Evolutionary conservation across 2,113 vertebrate species (phyloP).

Genomic region (Abramis brama): DNA sequence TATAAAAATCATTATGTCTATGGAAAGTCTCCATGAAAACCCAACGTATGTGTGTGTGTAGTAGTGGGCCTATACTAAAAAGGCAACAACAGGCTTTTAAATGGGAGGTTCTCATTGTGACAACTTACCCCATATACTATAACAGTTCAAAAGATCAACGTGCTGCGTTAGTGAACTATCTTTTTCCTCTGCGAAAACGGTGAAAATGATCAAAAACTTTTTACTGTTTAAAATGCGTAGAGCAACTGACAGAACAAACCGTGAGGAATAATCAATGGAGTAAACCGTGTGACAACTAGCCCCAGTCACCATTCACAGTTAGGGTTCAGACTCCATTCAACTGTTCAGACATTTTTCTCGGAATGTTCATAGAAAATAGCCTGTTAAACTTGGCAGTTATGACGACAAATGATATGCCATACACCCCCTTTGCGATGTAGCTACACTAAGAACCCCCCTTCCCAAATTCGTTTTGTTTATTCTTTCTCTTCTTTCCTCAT

Average conservation of each 20-base stretch:
- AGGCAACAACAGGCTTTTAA: not conserved
- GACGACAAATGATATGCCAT: conserved; percentile 20
- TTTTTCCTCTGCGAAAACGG: not conserved
- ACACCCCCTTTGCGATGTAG: not conserved
- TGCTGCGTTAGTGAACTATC: too few relatives aligned
- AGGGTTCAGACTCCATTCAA: too few relatives aligned
- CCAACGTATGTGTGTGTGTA: too few relatives aligned
- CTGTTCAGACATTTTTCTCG: conserved; percentile 12
- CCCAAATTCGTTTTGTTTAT: conserved; percentile 36
- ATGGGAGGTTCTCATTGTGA: not conserved
- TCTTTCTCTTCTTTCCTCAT: conserved; percentile 29
- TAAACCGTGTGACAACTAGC: not conserved
- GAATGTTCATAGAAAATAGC: not conserved
- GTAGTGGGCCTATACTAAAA: not conserved
- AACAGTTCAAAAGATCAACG: not conserved
- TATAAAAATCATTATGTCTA: too few relatives aligned
- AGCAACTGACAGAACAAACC: not conserved
- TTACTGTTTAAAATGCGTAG: not conserved
- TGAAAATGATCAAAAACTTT: not conserved
- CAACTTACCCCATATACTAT: not conserved
- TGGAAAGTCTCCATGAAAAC: too few relatives aligned
- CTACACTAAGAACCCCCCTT: not conserved
- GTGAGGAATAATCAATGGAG: not conserved
- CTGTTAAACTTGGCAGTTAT: not conserved
- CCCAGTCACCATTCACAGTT: not conserved